Percentiles rank a stretch among this genome's conserved stretches.
Evolutionary conservation across 2,113 vertebrate genomes (phyloP).

Genomic region (Ceratotherium simum): DNA sequence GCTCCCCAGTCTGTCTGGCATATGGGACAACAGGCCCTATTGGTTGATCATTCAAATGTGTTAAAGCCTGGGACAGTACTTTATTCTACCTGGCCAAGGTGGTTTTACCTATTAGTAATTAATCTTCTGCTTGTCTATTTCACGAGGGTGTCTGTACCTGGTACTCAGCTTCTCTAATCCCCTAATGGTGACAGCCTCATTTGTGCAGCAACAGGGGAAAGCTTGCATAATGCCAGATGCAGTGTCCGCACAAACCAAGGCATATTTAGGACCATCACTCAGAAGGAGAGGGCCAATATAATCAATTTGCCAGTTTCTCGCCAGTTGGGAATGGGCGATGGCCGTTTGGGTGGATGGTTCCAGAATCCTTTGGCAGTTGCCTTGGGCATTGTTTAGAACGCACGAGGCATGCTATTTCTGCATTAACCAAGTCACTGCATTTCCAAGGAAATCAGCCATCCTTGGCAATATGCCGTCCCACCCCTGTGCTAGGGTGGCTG

Average conservation of each 20-base stretch:
- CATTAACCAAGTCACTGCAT: not conserved
- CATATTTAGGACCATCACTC: not conserved
- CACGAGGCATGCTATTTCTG: not conserved
- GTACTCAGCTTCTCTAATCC: not conserved
- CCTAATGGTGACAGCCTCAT: not conserved
- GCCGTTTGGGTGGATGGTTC: not conserved
- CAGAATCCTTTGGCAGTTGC: not conserved
- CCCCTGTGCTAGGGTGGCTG: rapidly evolving
- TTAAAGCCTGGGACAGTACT: too few relatives aligned
- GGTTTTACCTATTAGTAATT: too few relatives aligned
- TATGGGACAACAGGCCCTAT: too few relatives aligned
- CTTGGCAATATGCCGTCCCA: too few relatives aligned
- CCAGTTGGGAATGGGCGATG: not conserved
- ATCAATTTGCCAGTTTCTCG: not conserved
- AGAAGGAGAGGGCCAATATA: not conserved
- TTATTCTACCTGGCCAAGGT: too few relatives aligned
- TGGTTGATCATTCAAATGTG: too few relatives aligned
- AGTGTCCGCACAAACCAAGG: not conserved
- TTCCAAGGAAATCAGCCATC: not conserved
- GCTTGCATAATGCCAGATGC: not conserved
- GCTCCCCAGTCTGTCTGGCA: too few relatives aligned
- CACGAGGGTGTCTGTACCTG: too few relatives aligned
- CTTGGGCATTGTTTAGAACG: not conserved
- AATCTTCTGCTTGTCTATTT: not conserved
- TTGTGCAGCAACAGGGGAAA: not conserved